Conservation (phyloP, 53 echinoderm and acorn worm species). For the Arbacia lixula region DNA sequence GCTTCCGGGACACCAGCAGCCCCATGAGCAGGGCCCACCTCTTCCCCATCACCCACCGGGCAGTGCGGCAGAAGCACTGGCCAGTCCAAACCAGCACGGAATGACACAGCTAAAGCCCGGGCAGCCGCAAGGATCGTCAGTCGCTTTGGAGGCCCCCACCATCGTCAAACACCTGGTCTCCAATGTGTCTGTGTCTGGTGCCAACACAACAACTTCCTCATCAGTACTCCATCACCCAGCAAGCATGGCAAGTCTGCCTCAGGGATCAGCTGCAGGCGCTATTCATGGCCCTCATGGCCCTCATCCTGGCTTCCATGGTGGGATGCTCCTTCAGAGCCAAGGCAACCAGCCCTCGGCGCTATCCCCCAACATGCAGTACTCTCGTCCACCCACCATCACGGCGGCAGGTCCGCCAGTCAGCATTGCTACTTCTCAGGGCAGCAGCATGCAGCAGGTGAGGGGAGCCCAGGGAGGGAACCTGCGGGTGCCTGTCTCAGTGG, state of each 20-base stretch:
- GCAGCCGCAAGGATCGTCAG: constrained; percentile 24
- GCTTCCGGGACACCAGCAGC: constrained; percentile 52
- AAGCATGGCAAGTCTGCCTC: constrained; percentile 41
- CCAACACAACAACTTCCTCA: constrained; percentile 50
- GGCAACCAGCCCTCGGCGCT: constrained; percentile 52
- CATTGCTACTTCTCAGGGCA: constrained; percentile 58
- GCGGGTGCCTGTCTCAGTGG: constrained; percentile 86
- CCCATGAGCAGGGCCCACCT: constrained; percentile 40
- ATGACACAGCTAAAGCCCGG: constrained; percentile 22
- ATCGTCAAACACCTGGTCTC: constrained; percentile 63
- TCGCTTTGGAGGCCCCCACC: constrained; percentile 65
- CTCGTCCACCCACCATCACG: constrained; percentile 47
- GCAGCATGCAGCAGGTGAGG: constrained; percentile 42
- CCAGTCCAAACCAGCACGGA: constrained; percentile 40
- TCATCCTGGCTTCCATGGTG: constrained; percentile 8
- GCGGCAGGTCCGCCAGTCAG: constrained; percentile 46
- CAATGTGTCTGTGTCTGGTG: constrained; percentile 37
- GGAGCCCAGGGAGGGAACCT: constrained; percentile 43
- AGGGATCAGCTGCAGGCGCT: constrained; percentile 13
- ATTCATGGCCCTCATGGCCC: constrained; percentile 35
- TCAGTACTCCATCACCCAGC: constrained; percentile 38
- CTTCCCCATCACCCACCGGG: constrained; percentile 7
- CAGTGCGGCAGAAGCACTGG: constrained; percentile 27
- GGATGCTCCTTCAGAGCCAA: constrained; percentile 27
- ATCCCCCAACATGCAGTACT: constrained; percentile 53